Conservation (phyloP, 2,888 invertebrate species). For the Allacma fusca region DNA sequence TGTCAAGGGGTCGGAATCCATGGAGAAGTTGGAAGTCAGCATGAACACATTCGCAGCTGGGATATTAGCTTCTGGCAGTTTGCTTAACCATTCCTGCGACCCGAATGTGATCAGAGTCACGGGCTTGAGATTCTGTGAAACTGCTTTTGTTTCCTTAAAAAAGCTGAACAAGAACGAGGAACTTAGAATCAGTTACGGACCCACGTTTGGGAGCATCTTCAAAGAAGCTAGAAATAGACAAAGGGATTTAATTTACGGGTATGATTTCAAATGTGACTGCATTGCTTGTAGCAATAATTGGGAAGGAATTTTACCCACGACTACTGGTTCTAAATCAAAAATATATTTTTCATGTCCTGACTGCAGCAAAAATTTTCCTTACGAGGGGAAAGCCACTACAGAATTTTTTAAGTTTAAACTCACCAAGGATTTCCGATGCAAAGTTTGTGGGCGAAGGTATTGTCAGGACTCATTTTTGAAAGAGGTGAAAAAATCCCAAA, state of each 20-base stretch:
- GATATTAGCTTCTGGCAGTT: neutral
- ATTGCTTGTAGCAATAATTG: slow-evolving; percentile 13
- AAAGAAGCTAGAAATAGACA: neutral
- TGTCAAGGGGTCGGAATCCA: neutral
- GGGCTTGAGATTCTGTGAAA: neutral
- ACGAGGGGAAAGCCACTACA: no score
- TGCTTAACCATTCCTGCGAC: slow-evolving; percentile 9
- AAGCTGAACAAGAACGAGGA: neutral
- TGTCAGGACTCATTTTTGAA: no score
- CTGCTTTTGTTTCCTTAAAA: neutral
- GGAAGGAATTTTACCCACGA: no score
- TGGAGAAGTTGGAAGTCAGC: no score
- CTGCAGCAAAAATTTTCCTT: no score
- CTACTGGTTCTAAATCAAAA: no score
- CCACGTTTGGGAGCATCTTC: neutral
- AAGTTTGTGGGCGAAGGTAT: no score
- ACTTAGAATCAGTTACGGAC: neutral
- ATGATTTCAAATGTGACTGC: slow-evolving; percentile 4
- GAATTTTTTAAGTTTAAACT: no score
- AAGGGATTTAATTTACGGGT: neutral
- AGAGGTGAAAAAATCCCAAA: neutral
- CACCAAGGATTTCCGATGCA: no score
- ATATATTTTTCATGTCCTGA: no score
- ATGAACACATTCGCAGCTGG: neutral
- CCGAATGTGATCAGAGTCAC: neutral